A percentile compares a stretch with the other conserved stretches of the same genome.
Evolutionary conservation across 2,888 invertebrate genomes (phyloP).

Genomic region (Mystacides longicornis): DNA sequence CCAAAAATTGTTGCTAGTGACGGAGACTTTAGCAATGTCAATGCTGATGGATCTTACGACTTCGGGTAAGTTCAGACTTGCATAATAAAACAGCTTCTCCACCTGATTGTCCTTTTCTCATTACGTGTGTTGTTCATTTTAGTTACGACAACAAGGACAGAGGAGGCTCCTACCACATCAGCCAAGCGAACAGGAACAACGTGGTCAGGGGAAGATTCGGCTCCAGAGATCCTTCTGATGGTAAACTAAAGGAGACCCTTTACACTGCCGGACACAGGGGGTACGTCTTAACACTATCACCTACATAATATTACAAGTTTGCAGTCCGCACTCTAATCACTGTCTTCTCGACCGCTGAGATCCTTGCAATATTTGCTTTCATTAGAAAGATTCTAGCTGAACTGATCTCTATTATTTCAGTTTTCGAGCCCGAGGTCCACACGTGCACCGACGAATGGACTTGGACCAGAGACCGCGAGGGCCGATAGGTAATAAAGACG

Average conservation of each 20-base stretch:
- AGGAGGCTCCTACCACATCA: slow-evolving; percentile 64
- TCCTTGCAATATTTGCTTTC: too few species aligned
- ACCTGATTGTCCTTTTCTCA: too few species aligned
- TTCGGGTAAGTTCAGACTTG: slow-evolving; percentile 49
- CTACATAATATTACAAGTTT: too few species aligned
- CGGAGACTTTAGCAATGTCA: slow-evolving; percentile 56
- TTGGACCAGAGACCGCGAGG: slow-evolving; percentile 59
- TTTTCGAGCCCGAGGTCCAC: slow-evolving; percentile 70
- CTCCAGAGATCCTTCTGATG: slow-evolving; percentile 62
- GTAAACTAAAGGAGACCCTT: slow-evolving; percentile 59
- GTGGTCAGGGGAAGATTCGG: slow-evolving; percentile 67
- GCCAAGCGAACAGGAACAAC: slow-evolving; percentile 57
- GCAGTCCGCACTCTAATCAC: too few species aligned
- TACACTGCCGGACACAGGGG: slow-evolving; percentile 74
- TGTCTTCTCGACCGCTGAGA: too few species aligned
- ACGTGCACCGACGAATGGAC: slow-evolving; percentile 64
- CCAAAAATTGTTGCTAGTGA: slow-evolving; percentile 45
- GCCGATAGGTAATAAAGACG: slow-evolving; percentile 60
- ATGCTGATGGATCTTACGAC: slow-evolving; percentile 66
- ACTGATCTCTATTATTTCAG: slow-evolving; percentile 31
- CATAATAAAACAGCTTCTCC: neutral
- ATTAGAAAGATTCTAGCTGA: neutral
- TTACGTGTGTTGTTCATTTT: too few species aligned
- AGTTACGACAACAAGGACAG: slow-evolving; percentile 59
- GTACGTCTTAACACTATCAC: too few species aligned